A percentile compares a stretch with the other conserved stretches of the same genome.
Evolutionary conservation across 2,888 invertebrate species (phyloP).

Genomic region (Xanthia icteritia): DNA sequence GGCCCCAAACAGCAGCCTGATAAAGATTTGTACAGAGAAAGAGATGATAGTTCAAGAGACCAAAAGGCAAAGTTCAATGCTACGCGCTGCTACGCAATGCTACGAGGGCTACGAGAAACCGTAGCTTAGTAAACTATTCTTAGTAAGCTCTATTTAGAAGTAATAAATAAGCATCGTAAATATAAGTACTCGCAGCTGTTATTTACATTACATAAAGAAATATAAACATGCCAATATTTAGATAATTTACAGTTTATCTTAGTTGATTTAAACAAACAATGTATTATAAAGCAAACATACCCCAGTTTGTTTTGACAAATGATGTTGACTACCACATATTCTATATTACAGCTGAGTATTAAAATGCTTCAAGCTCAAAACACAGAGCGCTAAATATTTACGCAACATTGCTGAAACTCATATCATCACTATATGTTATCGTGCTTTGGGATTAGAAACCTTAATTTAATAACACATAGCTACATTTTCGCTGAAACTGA

Average conservation of each 20-base stretch:
- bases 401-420: constrained; percentile 21
- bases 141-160: neutral
- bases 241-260: neutral
- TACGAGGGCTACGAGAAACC: constrained; percentile 26
- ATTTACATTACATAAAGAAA: neutral
- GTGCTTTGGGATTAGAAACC: constrained; percentile 22
- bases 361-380: constrained; percentile 27
- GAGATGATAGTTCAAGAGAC: neutral
- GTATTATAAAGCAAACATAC: constrained; percentile 10
- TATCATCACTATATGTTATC: constrained; percentile 2
- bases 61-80: neutral
- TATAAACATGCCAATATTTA: neutral
- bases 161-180: neutral
- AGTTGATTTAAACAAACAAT: constrained; percentile 20
- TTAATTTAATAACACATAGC: constrained; percentile 11
- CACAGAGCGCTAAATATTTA: constrained; percentile 40
- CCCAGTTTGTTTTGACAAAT: constrained; percentile 20
- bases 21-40: neutral
- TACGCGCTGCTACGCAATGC: constrained; percentile 19
- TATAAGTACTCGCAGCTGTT: neutral
- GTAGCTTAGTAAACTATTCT: neutral
- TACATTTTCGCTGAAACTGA: constrained; percentile 8
- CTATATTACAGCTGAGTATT: constrained; percentile 31
- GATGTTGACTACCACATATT: constrained; percentile 5
- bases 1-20: neutral